Evolutionary conservation across 2,797 vertebrate species (phyloP), one percentile per base, ranked within the genome.

Genomic region (Gobio occitaniae): DNA sequence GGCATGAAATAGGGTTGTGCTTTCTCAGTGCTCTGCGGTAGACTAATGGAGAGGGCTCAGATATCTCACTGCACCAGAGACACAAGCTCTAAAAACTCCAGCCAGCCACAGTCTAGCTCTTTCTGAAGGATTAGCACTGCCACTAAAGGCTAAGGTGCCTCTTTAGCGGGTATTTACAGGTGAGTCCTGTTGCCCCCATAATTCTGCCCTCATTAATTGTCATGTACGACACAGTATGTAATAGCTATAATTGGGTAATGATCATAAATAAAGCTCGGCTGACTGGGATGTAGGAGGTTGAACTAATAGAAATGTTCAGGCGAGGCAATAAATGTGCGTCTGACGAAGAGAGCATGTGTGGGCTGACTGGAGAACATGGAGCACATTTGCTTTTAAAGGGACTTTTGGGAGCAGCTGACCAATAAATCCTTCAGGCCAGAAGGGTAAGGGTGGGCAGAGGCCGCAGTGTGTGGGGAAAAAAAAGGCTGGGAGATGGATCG

Each of bases 1-100:
- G 90, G 92, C 78, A 92, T 95, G 92, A 94, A 96, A 94, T 93
- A 93, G 92, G 94, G 93, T 92, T 91, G 91, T 93, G 87, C 91
- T 93, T 91, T 90, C 88, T 88, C 90, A 78, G 89, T 92, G 93
- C 87, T 90, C 91, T 87, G 91, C 91, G 81, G 89, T 78, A 91
- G 93, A 90, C 93, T 93, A 91, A 93, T 92, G 92, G 90, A 82
- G 90, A 91, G 88, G 82, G 91, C 91, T 94, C 90, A 85, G 87
- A 94, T 93, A 94, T 94, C 93, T 94, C 90, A 93, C 92, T 91
- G 82, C 89, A 85, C 86, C 74, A 78, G 82, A 89, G 89, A 86
- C 89, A 71, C 84, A 52, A 61, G 76, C 84, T 79, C 83, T 69
- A 44, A 78, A 61, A 71, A 36, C 54, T 52, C 76, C 68, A 71